A percentile compares a stretch with the other conserved stretches of the same genome.
Evolutionary conservation across 1,140 invertebrate species (phyloP).

Genomic region (Geopemphigus sp.): DNA sequence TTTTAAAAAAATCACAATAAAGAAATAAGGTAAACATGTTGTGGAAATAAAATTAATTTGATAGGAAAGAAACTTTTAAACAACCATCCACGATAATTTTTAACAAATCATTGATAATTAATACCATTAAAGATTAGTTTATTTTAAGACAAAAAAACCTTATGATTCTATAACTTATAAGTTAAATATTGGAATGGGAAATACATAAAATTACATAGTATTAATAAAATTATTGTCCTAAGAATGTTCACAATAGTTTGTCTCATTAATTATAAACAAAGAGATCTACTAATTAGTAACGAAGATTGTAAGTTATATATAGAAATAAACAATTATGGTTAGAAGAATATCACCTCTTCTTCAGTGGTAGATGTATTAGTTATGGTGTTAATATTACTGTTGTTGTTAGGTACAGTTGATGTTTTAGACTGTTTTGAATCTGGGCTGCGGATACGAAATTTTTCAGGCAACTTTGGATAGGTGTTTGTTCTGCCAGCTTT

Average conservation of each 20-base stretch:
- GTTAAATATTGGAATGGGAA: conserved; percentile 40
- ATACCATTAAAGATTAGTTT: too few species aligned
- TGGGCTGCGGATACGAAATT: conserved; percentile 61
- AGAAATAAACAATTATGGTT: conserved; percentile 52
- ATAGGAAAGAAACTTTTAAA: conserved; percentile 17
- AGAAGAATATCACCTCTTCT: conserved; percentile 61
- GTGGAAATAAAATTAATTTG: background rate
- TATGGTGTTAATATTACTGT: conserved; percentile 53
- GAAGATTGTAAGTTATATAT: conserved; percentile 8
- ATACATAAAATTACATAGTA: conserved; percentile 13
- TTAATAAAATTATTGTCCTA: conserved; percentile 45
- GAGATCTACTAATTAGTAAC: conserved; percentile 42
- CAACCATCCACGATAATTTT: background rate
- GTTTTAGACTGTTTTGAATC: conserved; percentile 54
- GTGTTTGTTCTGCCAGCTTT: conserved; percentile 55
- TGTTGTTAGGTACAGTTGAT: conserved; percentile 40
- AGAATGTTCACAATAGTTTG: conserved; percentile 44
- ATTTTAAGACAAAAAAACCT: background rate
- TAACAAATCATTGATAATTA: too few species aligned
- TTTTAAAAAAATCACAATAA: conserved; percentile 18
- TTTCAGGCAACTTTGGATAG: conserved; percentile 64
- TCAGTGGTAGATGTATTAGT: conserved; percentile 54
- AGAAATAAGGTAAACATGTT: conserved; percentile 2
- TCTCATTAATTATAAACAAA: conserved; percentile 30
- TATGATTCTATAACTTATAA: background rate